Percentiles rank a stretch among this genome's conserved stretches.
These are phyloP conservation scores for Psilopsiagon aymara DNA, from an alignment of 2,113 vertebrate species.

Conservation along the genomic window DNA sequence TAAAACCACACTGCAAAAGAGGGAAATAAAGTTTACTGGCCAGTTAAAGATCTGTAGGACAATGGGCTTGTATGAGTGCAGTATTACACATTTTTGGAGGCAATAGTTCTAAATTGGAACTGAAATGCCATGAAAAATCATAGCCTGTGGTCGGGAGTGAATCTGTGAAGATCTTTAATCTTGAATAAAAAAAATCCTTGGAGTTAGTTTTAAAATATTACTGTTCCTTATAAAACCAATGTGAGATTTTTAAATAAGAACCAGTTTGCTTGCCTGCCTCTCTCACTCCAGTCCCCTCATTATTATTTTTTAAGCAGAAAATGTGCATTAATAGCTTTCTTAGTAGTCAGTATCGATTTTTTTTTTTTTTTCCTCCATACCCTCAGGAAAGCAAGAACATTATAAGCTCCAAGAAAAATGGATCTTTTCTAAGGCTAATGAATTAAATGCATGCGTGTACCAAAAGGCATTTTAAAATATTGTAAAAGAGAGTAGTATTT, in stretches of 20 bases:
- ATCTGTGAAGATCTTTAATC: not conserved
- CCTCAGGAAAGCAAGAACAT: not conserved
- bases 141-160: not conserved
- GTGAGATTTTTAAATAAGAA: not conserved
- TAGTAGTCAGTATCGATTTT: not conserved
- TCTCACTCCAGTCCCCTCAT: not conserved
- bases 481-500: not conserved
- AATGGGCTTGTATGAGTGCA: not conserved
- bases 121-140: not conserved
- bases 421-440: not conserved
- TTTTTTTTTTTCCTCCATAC: not conserved
- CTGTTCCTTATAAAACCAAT: not conserved
- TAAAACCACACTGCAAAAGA: conserved; percentile 26
- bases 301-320: not conserved
- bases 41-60: conserved; percentile 13
- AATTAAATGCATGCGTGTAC: not conserved
- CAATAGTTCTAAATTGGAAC: not conserved
- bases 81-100: not conserved
- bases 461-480: not conserved
- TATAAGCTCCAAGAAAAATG: not conserved
- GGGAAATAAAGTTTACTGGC: not conserved
- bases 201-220: not conserved
- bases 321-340: not conserved
- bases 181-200: not conserved
- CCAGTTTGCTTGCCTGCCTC: not conserved